Evolutionary conservation across 2,113 vertebrate genomes (phyloP).

Genomic region (Phodopus roborovskii): DNA sequence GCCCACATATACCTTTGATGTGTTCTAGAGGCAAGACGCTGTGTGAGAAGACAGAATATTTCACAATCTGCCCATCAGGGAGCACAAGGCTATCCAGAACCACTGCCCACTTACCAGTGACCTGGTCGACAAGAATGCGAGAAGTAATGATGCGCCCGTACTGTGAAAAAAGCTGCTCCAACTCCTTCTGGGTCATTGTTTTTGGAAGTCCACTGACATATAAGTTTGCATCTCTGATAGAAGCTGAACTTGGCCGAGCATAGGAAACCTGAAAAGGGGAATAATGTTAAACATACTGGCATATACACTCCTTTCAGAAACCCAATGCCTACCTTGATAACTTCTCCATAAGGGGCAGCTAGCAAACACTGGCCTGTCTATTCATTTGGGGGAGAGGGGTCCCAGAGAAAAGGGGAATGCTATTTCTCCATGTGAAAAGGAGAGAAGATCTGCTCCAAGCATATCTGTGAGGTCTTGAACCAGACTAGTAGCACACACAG

Average conservation of each 20-base stretch:
- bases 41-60: constrained; percentile 67
- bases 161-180: constrained; percentile 98
- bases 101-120: constrained; percentile 93
- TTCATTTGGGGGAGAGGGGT: background rate
- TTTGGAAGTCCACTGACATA: constrained; percentile 99
- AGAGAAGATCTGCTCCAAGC: background rate
- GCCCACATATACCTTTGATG: constrained; percentile 85
- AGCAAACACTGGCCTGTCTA: background rate
- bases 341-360: background rate
- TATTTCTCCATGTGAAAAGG: background rate
- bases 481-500: rapidly evolving
- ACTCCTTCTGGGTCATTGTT: constrained; percentile 98
- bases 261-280: constrained; percentile 90
- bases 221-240: constrained; percentile 98
- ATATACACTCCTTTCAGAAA: constrained; percentile 40
- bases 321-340: background rate
- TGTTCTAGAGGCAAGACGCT: constrained; percentile 76
- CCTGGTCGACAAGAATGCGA: constrained; percentile 97
- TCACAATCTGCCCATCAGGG: constrained; percentile 62
- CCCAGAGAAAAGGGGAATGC: background rate
- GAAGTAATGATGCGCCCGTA: constrained; percentile 99
- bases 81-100: constrained; percentile 7
- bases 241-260: constrained; percentile 98
- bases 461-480: background rate
- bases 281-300: background rate